These are phyloP conservation scores for Siniperca scherzeri DNA, from an alignment of 2,797 vertebrate genomes.

Conservation along the genomic window DNA sequence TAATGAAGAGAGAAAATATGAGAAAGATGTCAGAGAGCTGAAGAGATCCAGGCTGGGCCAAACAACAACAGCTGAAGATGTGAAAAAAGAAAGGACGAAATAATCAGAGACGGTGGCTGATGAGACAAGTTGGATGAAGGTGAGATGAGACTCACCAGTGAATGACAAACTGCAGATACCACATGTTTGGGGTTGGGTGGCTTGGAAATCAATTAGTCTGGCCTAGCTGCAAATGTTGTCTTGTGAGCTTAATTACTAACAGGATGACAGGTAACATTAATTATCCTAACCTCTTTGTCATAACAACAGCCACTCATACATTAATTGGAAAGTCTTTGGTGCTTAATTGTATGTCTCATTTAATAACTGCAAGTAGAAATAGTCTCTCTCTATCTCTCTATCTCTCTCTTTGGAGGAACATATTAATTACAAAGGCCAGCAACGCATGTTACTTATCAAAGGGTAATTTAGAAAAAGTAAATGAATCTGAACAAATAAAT, in stretches of 20 bases:
- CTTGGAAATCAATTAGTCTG: slow-evolving; percentile 75
- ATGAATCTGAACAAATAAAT: slow-evolving; percentile 60
- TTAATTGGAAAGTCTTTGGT: slow-evolving; percentile 73
- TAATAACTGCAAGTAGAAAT: slow-evolving; percentile 62
- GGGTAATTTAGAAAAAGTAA: slow-evolving; percentile 59
- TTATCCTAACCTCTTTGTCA: slow-evolving; percentile 75
- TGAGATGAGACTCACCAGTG: slow-evolving; percentile 17
- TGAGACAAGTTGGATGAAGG: slow-evolving; percentile 17
- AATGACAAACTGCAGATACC: slow-evolving; percentile 57
- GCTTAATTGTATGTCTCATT: slow-evolving; percentile 72
- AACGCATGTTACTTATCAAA: slow-evolving; percentile 54
- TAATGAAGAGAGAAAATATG: not conserved
- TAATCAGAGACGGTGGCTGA: not conserved
- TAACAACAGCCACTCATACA: slow-evolving; percentile 68
- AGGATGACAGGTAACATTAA: slow-evolving; percentile 78
- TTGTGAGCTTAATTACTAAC: slow-evolving; percentile 72
- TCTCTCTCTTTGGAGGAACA: slow-evolving; percentile 32
- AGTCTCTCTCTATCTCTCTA: slow-evolving; percentile 24
- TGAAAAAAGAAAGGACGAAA: not conserved
- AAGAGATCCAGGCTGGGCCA: not conserved
- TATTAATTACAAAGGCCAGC: slow-evolving; percentile 65
- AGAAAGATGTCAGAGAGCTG: slow-evolving; percentile 24
- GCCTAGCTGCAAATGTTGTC: slow-evolving; percentile 63
- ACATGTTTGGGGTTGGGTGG: slow-evolving; percentile 58
- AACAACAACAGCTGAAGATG: not conserved